Evolutionary conservation across 2,888 invertebrate species (phyloP).

Genomic region (Escarpia spicata): DNA sequence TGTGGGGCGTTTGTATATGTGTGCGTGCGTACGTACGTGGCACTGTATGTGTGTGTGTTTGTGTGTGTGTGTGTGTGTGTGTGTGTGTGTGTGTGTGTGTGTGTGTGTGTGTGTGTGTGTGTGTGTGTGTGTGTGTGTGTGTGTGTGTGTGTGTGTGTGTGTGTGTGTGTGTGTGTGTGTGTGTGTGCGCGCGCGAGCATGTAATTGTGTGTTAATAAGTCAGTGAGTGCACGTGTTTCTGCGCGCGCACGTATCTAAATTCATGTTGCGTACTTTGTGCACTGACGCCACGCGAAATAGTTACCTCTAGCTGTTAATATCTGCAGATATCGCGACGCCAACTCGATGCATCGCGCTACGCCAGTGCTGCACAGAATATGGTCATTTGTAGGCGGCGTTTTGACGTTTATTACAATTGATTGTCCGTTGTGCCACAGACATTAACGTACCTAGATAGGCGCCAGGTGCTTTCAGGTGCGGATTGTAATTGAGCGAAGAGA

Average conservation of each 20-base stretch:
- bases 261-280: neutral
- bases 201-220: neutral
- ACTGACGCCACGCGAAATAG: neutral
- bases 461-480: slow-evolving; percentile 17
- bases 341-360: neutral
- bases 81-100: neutral
- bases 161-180: neutral
- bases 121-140: neutral
- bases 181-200: neutral
- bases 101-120: neutral
- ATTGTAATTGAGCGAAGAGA: slow-evolving; percentile 22
- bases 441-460: slow-evolving; percentile 9
- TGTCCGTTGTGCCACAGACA: neutral
- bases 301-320: neutral
- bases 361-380: neutral
- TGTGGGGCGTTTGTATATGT: neutral
- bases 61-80: neutral
- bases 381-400: neutral
- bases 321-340: neutral
- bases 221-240: neutral
- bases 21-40: neutral
- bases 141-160: neutral
- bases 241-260: neutral
- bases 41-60: neutral
- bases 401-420: neutral